Evolutionary conservation across 1,140 invertebrate species (phyloP).

Genomic region (Papilio polytes): DNA sequence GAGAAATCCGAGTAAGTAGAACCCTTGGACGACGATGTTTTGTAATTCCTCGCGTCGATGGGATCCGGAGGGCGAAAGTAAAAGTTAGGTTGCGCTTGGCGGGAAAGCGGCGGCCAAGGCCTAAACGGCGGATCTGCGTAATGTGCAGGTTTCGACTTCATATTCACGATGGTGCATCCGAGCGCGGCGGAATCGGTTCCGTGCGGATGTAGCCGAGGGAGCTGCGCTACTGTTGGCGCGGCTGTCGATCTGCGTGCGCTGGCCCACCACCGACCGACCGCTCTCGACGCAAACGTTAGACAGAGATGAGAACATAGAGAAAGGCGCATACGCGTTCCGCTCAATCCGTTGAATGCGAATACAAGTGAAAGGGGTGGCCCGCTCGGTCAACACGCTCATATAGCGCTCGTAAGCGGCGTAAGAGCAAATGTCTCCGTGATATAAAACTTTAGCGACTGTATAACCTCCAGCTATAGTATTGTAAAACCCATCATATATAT

Average conservation of each 20-base stretch:
- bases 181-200: slow-evolving; percentile 69
- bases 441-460: slow-evolving; percentile 42
- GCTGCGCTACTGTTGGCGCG: slow-evolving; percentile 73
- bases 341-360: slow-evolving; percentile 72
- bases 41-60: slow-evolving; percentile 79
- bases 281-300: slow-evolving; percentile 58
- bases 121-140: slow-evolving; percentile 79
- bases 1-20: slow-evolving; percentile 83
- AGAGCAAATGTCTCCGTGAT: slow-evolving; percentile 56
- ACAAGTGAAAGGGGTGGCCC: slow-evolving; percentile 81
- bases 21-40: slow-evolving; percentile 78
- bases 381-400: slow-evolving; percentile 60
- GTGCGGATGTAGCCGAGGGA: slow-evolving; percentile 75
- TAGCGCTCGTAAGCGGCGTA: slow-evolving; percentile 53
- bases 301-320: slow-evolving; percentile 76
- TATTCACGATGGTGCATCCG: slow-evolving; percentile 75
- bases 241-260: slow-evolving; percentile 58
- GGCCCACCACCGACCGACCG: slow-evolving; percentile 63
- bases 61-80: slow-evolving; percentile 86
- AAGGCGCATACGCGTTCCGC: slow-evolving; percentile 73
- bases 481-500: slow-evolving; percentile 7
- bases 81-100: slow-evolving; percentile 84
- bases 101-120: slow-evolving; percentile 86
- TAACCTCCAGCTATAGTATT: background rate
- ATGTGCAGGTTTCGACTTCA: slow-evolving; percentile 82